Evolutionary conservation across 2,888 invertebrate genomes (phyloP).

Genomic region (Petrolisthes cinctipes): DNA sequence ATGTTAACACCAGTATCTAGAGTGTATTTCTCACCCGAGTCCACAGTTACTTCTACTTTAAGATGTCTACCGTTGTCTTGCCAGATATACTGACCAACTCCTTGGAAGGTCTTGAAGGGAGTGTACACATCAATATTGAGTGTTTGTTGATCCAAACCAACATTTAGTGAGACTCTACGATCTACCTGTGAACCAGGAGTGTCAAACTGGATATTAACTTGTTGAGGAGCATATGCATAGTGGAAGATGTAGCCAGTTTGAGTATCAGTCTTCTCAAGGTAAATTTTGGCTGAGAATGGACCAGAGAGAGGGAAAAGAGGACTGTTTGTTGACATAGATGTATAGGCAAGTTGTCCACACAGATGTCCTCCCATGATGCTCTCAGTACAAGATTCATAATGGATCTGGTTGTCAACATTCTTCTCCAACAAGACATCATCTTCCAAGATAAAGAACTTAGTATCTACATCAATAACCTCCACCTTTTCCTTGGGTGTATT

Average conservation of each 20-base stretch:
- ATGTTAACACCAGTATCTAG: background rate
- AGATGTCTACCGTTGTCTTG: conserved; percentile 15
- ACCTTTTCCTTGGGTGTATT: conserved; percentile 86
- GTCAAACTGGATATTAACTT: conserved; percentile 50
- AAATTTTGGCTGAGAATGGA: conserved; percentile 22
- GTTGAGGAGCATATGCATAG: conserved; percentile 27
- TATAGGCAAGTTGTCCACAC: conserved; percentile 36
- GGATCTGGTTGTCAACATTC: background rate
- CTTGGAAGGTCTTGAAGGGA: conserved; percentile 20
- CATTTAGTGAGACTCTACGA: conserved; percentile 35
- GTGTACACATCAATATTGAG: conserved; percentile 33
- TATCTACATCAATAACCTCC: conserved; percentile 82
- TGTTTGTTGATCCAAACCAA: conserved; percentile 2
- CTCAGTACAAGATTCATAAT: conserved; percentile 7
- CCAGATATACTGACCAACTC: conserved; percentile 32
- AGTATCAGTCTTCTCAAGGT: conserved; percentile 60
- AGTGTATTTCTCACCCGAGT: conserved; percentile 4
- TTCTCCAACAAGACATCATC: conserved; percentile 71
- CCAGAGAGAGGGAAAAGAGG: conserved; percentile 20
- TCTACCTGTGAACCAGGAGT: conserved; percentile 49
- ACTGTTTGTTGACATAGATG: background rate
- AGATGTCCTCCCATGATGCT: conserved; percentile 27
- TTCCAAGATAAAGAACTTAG: conserved; percentile 67
- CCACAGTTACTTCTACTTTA: background rate
- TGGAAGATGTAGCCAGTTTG: conserved; percentile 56